phyloP scores from a whole-genome alignment of 1,140 invertebrate genomes.

The Drosophila fuyamai region DNA sequence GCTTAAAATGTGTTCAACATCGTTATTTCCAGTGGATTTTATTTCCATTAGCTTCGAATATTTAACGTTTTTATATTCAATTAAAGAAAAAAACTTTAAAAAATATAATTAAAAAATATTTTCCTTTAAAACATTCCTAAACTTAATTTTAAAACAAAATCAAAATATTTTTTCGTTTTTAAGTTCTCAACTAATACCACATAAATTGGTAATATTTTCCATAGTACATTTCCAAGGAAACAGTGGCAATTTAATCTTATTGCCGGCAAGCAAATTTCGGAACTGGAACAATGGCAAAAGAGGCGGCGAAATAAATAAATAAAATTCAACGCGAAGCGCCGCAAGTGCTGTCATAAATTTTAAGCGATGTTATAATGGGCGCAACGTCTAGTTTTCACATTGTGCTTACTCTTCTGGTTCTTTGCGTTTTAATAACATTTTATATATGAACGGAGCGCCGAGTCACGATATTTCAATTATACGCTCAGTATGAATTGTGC shows the following conservation, averaged over 20 bases:
- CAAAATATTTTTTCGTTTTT: too few species aligned
- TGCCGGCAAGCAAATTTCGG: slow-evolving; percentile 63
- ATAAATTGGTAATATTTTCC: too few species aligned
- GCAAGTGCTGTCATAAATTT: slow-evolving; percentile 79
- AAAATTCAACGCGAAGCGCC: slow-evolving; percentile 44
- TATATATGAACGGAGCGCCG: slow-evolving; percentile 43
- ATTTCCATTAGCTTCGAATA: too few species aligned
- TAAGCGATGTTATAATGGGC: slow-evolving; percentile 77
- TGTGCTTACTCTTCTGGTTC: slow-evolving; percentile 31
- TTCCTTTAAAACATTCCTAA: too few species aligned
- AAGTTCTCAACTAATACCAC: too few species aligned
- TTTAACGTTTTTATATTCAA: too few species aligned
- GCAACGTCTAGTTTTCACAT: slow-evolving; percentile 59
- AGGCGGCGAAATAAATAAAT: slow-evolving; percentile 30
- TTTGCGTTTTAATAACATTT: slow-evolving; percentile 66
- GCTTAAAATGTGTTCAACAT: too few species aligned
- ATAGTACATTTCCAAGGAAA: slow-evolving; percentile 21
- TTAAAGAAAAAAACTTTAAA: too few species aligned
- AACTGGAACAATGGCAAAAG: slow-evolving; percentile 22
- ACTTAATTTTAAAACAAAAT: too few species aligned
- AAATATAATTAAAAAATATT: too few species aligned
- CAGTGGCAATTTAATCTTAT: slow-evolving; percentile 53
- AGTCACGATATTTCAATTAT: slow-evolving; percentile 81
- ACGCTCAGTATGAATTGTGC: slow-evolving; percentile 63
- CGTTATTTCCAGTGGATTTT: too few species aligned